Evolutionary conservation across 2,888 invertebrate genomes (phyloP).

Genomic region (Schizotus pectinicornis): DNA sequence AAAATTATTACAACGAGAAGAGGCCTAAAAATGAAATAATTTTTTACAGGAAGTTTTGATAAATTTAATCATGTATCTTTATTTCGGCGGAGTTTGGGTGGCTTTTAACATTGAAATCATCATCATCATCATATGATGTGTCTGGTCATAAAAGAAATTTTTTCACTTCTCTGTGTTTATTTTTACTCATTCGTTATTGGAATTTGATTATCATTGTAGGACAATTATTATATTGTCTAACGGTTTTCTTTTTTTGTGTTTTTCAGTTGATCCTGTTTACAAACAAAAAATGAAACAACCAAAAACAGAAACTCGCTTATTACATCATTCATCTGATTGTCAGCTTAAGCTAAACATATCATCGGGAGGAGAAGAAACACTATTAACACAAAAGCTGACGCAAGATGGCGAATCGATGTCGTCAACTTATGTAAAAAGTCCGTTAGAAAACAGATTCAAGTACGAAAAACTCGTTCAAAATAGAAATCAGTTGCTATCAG

Average conservation of each 20-base stretch:
- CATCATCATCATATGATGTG: no score
- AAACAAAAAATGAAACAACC: constrained; percentile 42
- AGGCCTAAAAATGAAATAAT: no score
- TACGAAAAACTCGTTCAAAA: constrained; percentile 76
- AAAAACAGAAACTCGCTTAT: constrained; percentile 45
- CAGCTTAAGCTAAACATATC: constrained; percentile 23
- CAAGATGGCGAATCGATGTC: constrained; percentile 51
- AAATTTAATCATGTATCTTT: no score
- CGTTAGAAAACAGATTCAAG: constrained; percentile 76
- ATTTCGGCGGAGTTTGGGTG: no score
- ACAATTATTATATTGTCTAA: not conserved
- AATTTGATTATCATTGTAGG: no score
- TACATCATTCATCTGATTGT: constrained; percentile 42
- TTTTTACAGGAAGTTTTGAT: no score
- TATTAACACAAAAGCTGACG: constrained; percentile 53
- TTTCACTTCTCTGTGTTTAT: no score
- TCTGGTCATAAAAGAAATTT: no score
- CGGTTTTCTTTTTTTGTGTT: constrained; percentile 10
- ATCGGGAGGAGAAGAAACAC: constrained; percentile 56
- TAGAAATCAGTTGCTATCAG: constrained; percentile 62
- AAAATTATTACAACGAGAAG: no score
- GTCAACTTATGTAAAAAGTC: constrained; percentile 66
- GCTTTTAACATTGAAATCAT: no score
- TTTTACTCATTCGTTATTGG: no score
- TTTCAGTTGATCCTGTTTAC: constrained; percentile 39